Evolutionary conservation across 2,797 vertebrate species (phyloP).

Genomic region (Perodicticus potto): DNA sequence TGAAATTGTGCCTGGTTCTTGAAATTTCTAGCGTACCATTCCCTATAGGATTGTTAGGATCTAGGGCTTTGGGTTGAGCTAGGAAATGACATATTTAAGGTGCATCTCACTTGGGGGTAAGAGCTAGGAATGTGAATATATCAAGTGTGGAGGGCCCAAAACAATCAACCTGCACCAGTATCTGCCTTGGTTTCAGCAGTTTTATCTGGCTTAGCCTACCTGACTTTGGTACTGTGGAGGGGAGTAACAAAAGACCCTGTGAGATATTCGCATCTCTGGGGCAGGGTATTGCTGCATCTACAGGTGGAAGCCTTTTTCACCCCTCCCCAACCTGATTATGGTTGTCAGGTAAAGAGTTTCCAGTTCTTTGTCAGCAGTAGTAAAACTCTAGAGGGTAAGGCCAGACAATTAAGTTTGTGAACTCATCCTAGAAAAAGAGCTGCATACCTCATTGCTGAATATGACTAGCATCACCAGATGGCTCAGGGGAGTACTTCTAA

Average conservation of each 20-base stretch:
- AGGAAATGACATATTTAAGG: neutral
- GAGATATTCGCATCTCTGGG: accelerated
- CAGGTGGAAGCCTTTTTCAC: neutral
- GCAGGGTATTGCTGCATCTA: no score
- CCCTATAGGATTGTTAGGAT: neutral
- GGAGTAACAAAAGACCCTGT: neutral
- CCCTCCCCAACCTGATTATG: no score
- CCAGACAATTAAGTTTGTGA: no score
- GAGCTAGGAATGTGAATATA: neutral
- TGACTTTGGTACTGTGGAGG: neutral
- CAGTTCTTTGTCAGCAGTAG: neutral
- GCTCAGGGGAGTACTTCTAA: no score
- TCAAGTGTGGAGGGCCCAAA: neutral
- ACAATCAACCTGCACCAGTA: neutral
- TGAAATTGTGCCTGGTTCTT: neutral
- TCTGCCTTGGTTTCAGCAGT: neutral
- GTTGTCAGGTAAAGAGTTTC: neutral
- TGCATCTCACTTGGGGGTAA: neutral
- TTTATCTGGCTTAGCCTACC: neutral
- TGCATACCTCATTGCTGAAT: no score
- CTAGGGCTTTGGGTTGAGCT: neutral
- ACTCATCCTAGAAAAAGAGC: no score
- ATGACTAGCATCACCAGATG: no score
- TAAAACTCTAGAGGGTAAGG: neutral
- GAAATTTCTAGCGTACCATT: neutral